phyloP scores from a whole-genome alignment of 2,888 invertebrate genomes.

The Acronicta alni region DNA sequence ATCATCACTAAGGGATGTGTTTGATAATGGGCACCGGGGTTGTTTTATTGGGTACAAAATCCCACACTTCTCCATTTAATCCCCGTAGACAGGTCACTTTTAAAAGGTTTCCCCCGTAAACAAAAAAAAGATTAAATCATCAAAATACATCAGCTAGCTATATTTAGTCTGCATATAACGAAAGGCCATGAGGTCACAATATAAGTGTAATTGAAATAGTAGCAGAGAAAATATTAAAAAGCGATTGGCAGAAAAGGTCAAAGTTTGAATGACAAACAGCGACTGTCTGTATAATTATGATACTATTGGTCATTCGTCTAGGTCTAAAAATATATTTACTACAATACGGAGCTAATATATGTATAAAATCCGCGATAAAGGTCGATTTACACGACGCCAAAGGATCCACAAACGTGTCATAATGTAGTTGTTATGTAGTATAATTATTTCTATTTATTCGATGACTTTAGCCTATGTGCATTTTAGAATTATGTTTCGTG shows the following conservation, averaged over 20 bases:
- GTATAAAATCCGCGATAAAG: constrained; percentile 9
- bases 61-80: too few relatives aligned
- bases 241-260: constrained; percentile 20
- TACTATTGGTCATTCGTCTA: constrained; percentile 1
- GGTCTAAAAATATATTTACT: constrained; percentile 14
- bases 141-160: too few relatives aligned
- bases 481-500: not conserved
- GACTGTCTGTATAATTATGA: not conserved
- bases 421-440: constrained; percentile 1
- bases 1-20: too few relatives aligned
- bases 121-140: too few relatives aligned
- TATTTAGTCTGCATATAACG: too few relatives aligned
- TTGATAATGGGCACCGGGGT: too few relatives aligned
- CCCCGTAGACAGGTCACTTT: too few relatives aligned
- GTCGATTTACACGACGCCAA: constrained; percentile 7
- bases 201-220: constrained; percentile 1
- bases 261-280: constrained; percentile 16
- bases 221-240: constrained; percentile 3
- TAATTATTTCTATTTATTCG: constrained; percentile 4
- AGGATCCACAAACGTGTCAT: not conserved
- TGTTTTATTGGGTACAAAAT: too few relatives aligned
- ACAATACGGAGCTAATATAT: not conserved
- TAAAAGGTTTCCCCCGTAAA: too few relatives aligned
- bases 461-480: not conserved
- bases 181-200: not conserved